Base-by-base conservation (phyloP, 53 echinoderm and acorn worm genomes). In the Patiria pectinifera region DNA sequence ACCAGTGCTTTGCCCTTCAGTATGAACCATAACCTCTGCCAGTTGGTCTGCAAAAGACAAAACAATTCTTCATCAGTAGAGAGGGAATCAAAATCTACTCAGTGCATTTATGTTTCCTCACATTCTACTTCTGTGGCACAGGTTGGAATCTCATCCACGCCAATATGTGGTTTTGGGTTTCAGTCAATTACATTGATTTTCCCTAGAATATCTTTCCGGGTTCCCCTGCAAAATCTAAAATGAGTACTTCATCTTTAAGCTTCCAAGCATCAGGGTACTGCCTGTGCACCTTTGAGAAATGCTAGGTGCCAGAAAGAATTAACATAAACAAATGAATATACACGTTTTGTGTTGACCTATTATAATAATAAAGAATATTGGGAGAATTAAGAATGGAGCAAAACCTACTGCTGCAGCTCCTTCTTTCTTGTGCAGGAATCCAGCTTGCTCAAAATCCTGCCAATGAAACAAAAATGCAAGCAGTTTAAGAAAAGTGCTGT, bases 21-120 rank as follows among this genome's bases (percentile, higher is more conserved):
- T 3, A 99, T 72, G 80, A 99, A 99, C 95, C 96, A 97, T 19
- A 96, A 77, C 83, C 96, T 95, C 83, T 96, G 96, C 99, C 99
- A 99, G 45, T 93, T 78, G 53, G 94, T 95, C 96, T 96, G 91
- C 11, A 71, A 80, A 25, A 79, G 45, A 92, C 19, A 77, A 2
- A 35, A 43, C 10, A 69, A 86, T 43, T n/a, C 19, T 74, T 23
- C 74, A 74, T 23, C 66, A 18, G 66, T 66, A 18, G 3, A 66
- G 14, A 66, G 12, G 8, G 60, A 60, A 60, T 35, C 53, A 53
- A 8, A 53, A 6, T 53, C 53, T 53, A 53, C 53, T 53, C 8
- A 8, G 8, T 53, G 53, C 8, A 53, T 5, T 53, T 53, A 35
- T 35, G 35, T 35, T 35, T 35, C 35, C 35, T 35, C 35, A 35